Evolutionary conservation across 2,113 vertebrate genomes (phyloP).

Genomic region (Amblyornis subalaris): DNA sequence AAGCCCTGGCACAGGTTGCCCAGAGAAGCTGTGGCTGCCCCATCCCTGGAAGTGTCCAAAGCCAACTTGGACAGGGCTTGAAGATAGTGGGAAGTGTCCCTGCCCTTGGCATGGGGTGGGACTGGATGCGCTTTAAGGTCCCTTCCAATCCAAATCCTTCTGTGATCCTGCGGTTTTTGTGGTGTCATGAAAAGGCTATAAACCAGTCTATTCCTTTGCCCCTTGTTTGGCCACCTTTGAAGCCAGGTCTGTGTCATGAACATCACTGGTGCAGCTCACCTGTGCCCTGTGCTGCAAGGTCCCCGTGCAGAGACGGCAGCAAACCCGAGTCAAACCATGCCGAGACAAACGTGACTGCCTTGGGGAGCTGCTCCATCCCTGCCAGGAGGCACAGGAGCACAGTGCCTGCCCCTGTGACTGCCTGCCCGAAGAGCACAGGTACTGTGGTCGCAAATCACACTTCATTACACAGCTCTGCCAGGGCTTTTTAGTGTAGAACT

Average conservation of each 20-base stretch:
- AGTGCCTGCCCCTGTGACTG: background rate
- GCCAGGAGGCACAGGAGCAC: background rate
- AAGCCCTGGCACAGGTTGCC: background rate
- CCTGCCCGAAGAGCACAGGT: fast-evolving
- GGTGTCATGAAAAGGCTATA: fast-evolving
- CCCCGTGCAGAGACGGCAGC: background rate
- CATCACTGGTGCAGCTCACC: background rate
- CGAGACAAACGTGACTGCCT: background rate
- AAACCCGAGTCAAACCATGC: background rate
- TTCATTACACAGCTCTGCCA: background rate
- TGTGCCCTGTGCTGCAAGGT: background rate
- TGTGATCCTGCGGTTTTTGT: background rate
- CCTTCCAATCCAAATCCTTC: background rate
- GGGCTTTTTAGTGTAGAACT: background rate
- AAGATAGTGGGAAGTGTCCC: fast-evolving
- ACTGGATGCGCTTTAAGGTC: too few relatives aligned
- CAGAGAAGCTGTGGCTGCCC: background rate
- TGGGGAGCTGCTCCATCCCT: background rate
- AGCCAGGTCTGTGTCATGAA: background rate
- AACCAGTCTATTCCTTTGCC: background rate
- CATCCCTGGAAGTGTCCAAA: fast-evolving
- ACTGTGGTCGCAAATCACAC: background rate
- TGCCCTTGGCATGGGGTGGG: background rate
- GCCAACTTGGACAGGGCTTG: fast-evolving
- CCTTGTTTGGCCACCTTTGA: fast-evolving